Conservation (phyloP, 1,140 invertebrate species). For the Capitella teleta region DNA sequence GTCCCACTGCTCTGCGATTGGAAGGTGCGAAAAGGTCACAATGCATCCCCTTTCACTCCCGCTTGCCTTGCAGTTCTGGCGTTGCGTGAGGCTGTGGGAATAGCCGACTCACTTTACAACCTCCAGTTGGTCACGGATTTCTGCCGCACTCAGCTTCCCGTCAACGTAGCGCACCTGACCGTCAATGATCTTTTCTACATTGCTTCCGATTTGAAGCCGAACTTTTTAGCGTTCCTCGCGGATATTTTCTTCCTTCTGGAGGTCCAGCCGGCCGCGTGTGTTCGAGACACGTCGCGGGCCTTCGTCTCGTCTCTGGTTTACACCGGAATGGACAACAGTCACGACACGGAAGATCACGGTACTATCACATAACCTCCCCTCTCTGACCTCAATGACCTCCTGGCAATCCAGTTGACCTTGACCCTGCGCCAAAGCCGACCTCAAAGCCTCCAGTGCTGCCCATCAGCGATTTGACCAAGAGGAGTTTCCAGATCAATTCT, state of each 20-base stretch:
- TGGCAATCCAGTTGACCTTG: too few species aligned
- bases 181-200: slow-evolving; percentile 93
- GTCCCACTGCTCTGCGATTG: slow-evolving; percentile 73
- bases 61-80: slow-evolving; percentile 47
- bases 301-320: too few species aligned
- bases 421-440: too few species aligned
- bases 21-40: slow-evolving; percentile 42
- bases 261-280: neutral
- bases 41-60: too few species aligned
- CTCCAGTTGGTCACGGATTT: slow-evolving; percentile 79
- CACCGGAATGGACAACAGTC: too few species aligned
- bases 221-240: slow-evolving; percentile 84
- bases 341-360: too few species aligned
- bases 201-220: slow-evolving; percentile 60
- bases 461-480: too few species aligned
- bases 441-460: too few species aligned
- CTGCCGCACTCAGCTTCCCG: slow-evolving; percentile 67
- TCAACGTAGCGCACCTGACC: slow-evolving; percentile 84
- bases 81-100: slow-evolving; percentile 44
- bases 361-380: too few species aligned
- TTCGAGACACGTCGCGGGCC: too few species aligned
- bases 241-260: slow-evolving; percentile 72
- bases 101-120: slow-evolving; percentile 88
- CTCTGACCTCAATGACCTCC: too few species aligned
- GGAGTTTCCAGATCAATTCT: too few species aligned